Conservation (phyloP, 2,113 vertebrate genomes). For the Bolborhynchus lineola region DNA sequence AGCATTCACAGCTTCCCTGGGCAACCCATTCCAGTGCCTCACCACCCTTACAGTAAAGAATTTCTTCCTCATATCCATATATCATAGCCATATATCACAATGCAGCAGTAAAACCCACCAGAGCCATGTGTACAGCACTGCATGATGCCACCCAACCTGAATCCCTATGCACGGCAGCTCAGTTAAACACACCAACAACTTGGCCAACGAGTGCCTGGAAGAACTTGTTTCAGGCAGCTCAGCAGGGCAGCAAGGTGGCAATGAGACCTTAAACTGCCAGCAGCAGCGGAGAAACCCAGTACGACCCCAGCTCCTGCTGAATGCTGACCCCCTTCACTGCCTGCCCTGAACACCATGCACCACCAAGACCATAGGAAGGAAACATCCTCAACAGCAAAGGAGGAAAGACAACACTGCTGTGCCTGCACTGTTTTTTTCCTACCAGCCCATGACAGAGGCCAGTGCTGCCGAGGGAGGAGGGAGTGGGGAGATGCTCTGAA, state of each 20-base stretch:
- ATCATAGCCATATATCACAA: not conserved
- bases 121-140: fast-evolving
- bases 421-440: not conserved
- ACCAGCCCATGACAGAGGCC: not conserved
- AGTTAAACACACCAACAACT: not conserved
- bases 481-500: not conserved
- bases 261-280: not conserved
- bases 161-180: not conserved
- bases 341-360: not conserved
- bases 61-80: too few relatives aligned
- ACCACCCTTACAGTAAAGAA: too few relatives aligned
- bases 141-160: not conserved
- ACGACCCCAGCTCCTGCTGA: not conserved
- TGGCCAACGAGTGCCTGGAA: not conserved
- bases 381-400: not conserved
- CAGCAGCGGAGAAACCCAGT: not conserved
- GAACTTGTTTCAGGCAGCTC: not conserved
- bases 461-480: not conserved
- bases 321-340: not conserved
- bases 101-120: not conserved
- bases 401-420: not conserved
- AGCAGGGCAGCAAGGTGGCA: not conserved
- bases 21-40: too few relatives aligned
- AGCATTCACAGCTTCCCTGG: too few relatives aligned
- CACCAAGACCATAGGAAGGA: not conserved